These are phyloP conservation scores for Phylloscopus trochiloides DNA, from an alignment of 2,113 vertebrate species.

Conservation along the genomic window DNA sequence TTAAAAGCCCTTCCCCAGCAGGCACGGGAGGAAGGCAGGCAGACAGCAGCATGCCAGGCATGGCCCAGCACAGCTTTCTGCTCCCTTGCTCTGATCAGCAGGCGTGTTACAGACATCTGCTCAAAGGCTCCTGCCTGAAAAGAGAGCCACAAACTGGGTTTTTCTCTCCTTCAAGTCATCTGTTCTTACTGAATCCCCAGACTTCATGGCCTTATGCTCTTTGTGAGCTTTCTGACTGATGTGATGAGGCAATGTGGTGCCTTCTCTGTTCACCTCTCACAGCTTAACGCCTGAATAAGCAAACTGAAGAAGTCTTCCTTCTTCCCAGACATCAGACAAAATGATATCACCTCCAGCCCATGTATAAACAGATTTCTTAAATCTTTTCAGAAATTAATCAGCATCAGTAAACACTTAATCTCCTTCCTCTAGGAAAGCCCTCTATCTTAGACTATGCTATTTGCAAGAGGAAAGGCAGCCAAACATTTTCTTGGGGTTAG, in stretches of 20 bases:
- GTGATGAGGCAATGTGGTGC: background rate
- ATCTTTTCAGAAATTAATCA: constrained; percentile 9
- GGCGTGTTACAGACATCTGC: background rate
- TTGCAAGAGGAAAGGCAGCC: background rate
- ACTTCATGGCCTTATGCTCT: background rate
- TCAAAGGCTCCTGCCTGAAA: background rate
- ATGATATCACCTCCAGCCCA: background rate
- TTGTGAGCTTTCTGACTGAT: background rate
- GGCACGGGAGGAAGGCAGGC: background rate
- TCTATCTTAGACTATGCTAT: background rate
- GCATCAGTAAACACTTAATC: background rate
- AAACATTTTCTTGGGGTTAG: background rate
- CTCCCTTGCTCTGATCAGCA: background rate
- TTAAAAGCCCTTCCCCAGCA: background rate
- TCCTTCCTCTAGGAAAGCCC: background rate
- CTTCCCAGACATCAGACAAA: constrained; percentile 1
- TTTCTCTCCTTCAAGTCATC: background rate
- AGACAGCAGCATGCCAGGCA: background rate
- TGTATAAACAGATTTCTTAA: background rate
- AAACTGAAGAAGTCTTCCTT: background rate
- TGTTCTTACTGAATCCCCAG: background rate
- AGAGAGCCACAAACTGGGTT: background rate
- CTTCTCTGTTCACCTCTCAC: background rate
- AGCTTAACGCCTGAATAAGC: background rate
- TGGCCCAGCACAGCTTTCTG: background rate